Base-by-base conservation (phyloP, 2,797 vertebrate species). In the Hippopotamyrus pictus region DNA sequence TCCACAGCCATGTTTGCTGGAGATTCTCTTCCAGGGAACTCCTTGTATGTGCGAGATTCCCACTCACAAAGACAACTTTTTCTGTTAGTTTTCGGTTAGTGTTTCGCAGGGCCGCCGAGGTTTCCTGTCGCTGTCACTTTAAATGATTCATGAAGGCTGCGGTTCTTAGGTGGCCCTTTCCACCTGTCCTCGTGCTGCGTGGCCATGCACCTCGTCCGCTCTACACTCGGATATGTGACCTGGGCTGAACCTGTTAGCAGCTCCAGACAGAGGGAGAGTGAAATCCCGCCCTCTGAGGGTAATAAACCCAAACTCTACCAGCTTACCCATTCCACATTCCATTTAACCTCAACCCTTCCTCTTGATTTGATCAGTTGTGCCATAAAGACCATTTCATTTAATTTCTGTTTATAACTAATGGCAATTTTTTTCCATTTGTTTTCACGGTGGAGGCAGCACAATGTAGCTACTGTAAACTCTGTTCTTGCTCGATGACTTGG, bases 211-310 rank as follows among this genome's bases (percentile, higher is more conserved):
- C 86, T 17, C 17, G 3, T 8, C 29, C 7, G 11, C 53, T 14
- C 3, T 22, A 25, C 51, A n/a, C 3, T 14, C 53, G 50, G 17
- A 85, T 17, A 29, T 37, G 94, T 95, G 94, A 95, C 94, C 95
- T 93, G 73, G 91, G 84, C 89, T 95, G 94, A 95, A 95, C 94
- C 91, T 91, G 88, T 90, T 93, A 92, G 92, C 92, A 93, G 91
- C 44, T 91, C 92, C 82, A 88, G 88, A 11, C 46, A 29, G 62
- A 83, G 69, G 88, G 19, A 62, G 11, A 44, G 86, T 88, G 51
- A 88, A 89, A 89, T 87, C 83, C 48, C 65, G 44, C 90, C 83
- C 59, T 88, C 89, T 25, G 6, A 9, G 62, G 86, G 19, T 85
- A 87, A 53, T 17, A 41, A 22, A 41, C 29, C 48, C 62, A 41